These are phyloP conservation scores for Drosophila carrolli DNA, from an alignment of 1,140 invertebrate species.

Conservation along the genomic window DNA sequence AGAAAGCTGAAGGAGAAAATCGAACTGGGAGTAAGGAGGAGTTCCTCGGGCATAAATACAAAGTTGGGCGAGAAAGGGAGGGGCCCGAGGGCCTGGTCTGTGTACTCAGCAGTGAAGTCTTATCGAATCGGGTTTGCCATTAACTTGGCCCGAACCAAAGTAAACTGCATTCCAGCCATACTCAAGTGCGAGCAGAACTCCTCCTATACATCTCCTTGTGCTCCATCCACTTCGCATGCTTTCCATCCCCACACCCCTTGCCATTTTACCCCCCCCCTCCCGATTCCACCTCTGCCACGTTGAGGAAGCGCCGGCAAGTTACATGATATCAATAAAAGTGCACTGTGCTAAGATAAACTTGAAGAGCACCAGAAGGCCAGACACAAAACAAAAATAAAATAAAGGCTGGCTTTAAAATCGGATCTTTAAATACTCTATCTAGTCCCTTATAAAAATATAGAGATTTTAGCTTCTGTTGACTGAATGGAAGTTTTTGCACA, in stretches of 20 bases:
- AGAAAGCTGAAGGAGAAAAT: constrained; percentile 23
- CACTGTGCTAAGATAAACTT: constrained; percentile 49
- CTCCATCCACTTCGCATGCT: constrained; percentile 8
- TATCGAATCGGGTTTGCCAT: constrained; percentile 70
- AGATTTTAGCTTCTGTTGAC: too few relatives aligned
- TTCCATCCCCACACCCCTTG: not conserved
- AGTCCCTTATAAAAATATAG: not conserved
- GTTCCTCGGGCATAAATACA: constrained; percentile 22
- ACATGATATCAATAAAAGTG: constrained; percentile 75
- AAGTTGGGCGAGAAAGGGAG: not conserved
- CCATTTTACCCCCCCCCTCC: not conserved
- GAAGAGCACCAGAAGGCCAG: constrained; percentile 35
- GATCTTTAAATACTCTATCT: not conserved
- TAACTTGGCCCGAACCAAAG: constrained; percentile 61
- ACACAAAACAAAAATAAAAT: constrained; percentile 18
- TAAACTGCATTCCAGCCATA: constrained; percentile 68
- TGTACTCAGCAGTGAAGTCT: constrained; percentile 68
- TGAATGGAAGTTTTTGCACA: too few relatives aligned
- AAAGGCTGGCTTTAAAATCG: not conserved
- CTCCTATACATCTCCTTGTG: constrained; percentile 8
- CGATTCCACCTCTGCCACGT: constrained; percentile 1
- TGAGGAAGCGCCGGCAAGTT: constrained; percentile 63
- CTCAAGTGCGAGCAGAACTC: constrained; percentile 42
- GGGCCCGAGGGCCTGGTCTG: constrained; percentile 14
- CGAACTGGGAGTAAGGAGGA: constrained; percentile 8